These are phyloP conservation scores for Priapulus caudatus DNA, from an alignment of 2,888 invertebrate species.

Conservation along the genomic window DNA sequence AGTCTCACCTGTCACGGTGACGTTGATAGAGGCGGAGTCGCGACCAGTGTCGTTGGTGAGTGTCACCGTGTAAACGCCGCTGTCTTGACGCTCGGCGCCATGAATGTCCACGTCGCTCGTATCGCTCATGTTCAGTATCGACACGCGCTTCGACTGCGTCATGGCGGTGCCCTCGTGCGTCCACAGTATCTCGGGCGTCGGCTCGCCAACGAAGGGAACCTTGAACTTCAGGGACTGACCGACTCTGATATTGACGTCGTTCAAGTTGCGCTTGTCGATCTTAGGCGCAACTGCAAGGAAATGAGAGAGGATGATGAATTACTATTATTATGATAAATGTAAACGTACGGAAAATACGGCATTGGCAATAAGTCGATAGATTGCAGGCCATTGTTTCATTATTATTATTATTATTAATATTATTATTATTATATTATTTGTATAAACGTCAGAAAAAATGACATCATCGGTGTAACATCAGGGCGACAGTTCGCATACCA, in stretches of 20 bases:
- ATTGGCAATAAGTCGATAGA: too few species aligned
- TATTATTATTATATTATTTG: too few species aligned
- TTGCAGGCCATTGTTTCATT: too few species aligned
- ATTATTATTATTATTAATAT: too few species aligned
- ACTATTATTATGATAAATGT: too few species aligned
- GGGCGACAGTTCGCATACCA: constrained; percentile 22
- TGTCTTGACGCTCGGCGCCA: constrained; percentile 70
- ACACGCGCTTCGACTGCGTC: not conserved
- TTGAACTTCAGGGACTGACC: constrained; percentile 81
- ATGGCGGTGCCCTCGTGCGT: constrained; percentile 26
- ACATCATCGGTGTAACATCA: too few species aligned
- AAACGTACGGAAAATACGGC: too few species aligned
- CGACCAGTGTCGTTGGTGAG: constrained; percentile 76
- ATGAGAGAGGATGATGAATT: too few species aligned
- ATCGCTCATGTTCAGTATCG: constrained; percentile 43
- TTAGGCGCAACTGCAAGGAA: constrained; percentile 64
- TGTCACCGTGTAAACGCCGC: constrained; percentile 67
- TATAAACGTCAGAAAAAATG: too few species aligned
- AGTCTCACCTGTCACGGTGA: constrained; percentile 60
- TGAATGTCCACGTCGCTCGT: constrained; percentile 52
- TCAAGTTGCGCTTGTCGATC: constrained; percentile 79
- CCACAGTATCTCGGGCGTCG: constrained; percentile 88
- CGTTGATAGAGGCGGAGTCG: constrained; percentile 69
- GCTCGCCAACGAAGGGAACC: constrained; percentile 87
- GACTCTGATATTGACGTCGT: constrained; percentile 77